Conservation (phyloP, 2,888 invertebrate genomes). For the Drymonia ruficornis region DNA sequence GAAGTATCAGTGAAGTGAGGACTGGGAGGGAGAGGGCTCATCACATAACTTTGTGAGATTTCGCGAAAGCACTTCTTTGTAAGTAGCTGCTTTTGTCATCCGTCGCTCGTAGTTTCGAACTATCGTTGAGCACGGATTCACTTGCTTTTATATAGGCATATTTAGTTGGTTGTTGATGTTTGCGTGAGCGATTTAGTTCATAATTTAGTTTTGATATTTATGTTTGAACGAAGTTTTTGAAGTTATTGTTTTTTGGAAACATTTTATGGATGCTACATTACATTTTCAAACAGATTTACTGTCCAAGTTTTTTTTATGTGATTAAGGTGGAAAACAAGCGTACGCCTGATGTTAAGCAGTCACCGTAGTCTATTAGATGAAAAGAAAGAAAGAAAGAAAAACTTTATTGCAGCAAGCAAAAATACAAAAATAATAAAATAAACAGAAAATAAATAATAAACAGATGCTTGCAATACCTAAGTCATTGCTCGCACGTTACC, state of each 20-base stretch:
- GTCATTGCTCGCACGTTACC: too few relatives aligned
- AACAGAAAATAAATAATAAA: too few relatives aligned
- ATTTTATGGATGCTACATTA: too few relatives aligned
- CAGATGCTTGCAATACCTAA: too few relatives aligned
- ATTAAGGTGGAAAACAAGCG: too few relatives aligned
- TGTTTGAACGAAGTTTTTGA: not conserved
- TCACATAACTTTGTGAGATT: constrained; percentile 59
- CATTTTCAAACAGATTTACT: too few relatives aligned
- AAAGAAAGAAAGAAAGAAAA: too few relatives aligned
- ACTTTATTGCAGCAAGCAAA: too few relatives aligned
- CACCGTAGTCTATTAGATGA: too few relatives aligned
- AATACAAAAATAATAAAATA: too few relatives aligned
- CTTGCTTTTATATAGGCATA: constrained; percentile 37
- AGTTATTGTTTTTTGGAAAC: constrained; percentile 8
- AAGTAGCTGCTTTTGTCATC: constrained; percentile 51
- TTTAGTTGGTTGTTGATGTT: constrained; percentile 22
- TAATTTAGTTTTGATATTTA: constrained; percentile 16
- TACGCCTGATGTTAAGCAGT: too few relatives aligned
- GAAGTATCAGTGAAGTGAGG: constrained; percentile 39
- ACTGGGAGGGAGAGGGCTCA: constrained; percentile 35
- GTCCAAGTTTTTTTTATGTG: too few relatives aligned
- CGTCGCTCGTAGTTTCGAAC: constrained; percentile 47
- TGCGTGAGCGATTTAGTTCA: constrained; percentile 23
- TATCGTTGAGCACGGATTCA: constrained; percentile 46
- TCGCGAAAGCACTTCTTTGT: constrained; percentile 53